phyloP scores from a whole-genome alignment of 2,888 invertebrate species.

The Ligdia adustata region DNA sequence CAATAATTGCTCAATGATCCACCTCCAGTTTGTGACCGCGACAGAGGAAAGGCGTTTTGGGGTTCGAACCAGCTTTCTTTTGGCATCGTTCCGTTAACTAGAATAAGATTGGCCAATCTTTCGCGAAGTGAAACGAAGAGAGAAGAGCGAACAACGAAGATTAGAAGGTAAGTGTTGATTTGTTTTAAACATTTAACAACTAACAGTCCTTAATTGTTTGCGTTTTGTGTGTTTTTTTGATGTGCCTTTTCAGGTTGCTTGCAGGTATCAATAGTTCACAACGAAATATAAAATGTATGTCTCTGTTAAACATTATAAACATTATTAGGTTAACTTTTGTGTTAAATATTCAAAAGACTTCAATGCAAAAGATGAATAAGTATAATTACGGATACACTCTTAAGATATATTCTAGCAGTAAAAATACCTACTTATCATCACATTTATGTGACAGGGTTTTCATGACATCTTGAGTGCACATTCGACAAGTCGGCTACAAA shows the following conservation, averaged over 20 bases:
- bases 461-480: not conserved
- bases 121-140: slow-evolving; percentile 53
- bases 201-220: slow-evolving; percentile 57
- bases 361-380: too few relatives aligned
- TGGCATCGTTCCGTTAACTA: slow-evolving; percentile 61
- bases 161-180: slow-evolving; percentile 67
- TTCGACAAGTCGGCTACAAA: not conserved
- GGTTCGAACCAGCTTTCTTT: slow-evolving; percentile 63
- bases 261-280: slow-evolving; percentile 83
- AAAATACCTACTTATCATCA: too few relatives aligned
- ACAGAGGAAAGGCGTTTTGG: slow-evolving; percentile 43
- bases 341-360: too few relatives aligned
- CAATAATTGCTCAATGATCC: slow-evolving; percentile 71
- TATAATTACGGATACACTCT: too few relatives aligned
- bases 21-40: slow-evolving; percentile 51
- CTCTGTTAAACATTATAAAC: too few relatives aligned
- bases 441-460: not conserved
- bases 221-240: slow-evolving; percentile 60
- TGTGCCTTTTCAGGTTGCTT: slow-evolving; percentile 73
- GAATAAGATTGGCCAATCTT: slow-evolving; percentile 78
- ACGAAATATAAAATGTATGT: too few relatives aligned
- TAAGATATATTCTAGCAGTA: too few relatives aligned
- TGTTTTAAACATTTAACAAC: slow-evolving; percentile 49
- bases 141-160: slow-evolving; percentile 51
- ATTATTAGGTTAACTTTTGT: too few relatives aligned